These are phyloP conservation scores for Heliangelus exortis DNA, from an alignment of 2,797 vertebrate species.

Conservation along the genomic window DNA sequence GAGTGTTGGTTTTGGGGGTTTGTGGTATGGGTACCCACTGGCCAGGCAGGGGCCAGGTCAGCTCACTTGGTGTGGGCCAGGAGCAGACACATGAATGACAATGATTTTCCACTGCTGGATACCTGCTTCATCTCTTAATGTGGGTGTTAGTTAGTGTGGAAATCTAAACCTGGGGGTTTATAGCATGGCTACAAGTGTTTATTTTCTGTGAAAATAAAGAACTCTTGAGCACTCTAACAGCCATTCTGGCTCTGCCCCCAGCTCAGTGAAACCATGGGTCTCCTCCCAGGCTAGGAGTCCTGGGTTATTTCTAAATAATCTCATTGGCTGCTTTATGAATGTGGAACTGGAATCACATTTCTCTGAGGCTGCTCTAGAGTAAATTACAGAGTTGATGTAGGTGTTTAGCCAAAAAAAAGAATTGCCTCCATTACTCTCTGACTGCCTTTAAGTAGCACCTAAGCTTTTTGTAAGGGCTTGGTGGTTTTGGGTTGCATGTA, in stretches of 20 bases:
- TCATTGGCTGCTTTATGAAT: neutral
- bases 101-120: neutral
- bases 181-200: slow-evolving; percentile 24
- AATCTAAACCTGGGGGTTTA: neutral
- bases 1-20: neutral
- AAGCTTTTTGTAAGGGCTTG: slow-evolving; percentile 51
- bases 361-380: neutral
- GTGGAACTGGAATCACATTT: slow-evolving; percentile 15
- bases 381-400: neutral
- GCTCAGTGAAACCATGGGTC: neutral
- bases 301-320: slow-evolving; percentile 41
- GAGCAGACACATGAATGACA: neutral
- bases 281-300: neutral
- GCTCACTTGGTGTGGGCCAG: rapidly evolving
- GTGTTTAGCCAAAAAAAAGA: slow-evolving; percentile 59
- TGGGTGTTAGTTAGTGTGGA: neutral
- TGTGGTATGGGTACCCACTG: neutral
- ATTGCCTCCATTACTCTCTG: slow-evolving; percentile 50
- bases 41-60: neutral
- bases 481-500: slow-evolving; percentile 64
- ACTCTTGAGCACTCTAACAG: neutral
- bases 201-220: slow-evolving; percentile 63
- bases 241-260: slow-evolving; percentile 24
- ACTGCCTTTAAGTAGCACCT: slow-evolving; percentile 69
- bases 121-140: neutral